Evolutionary conservation across 2,888 invertebrate species (phyloP), one percentile per base, ranked within the genome.

Genomic region (Phyllotreta cruciferae): DNA sequence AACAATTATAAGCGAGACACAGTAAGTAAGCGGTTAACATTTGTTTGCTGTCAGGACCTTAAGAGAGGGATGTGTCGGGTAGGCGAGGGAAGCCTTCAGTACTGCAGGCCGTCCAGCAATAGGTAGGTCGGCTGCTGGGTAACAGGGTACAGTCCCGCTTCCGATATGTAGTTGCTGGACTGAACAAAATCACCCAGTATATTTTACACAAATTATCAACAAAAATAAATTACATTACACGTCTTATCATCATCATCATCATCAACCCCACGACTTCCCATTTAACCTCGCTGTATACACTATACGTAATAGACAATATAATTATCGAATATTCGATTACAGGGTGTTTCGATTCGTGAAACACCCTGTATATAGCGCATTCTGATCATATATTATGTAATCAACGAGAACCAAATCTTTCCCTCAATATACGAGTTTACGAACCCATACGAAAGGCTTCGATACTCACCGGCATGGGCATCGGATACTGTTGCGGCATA

Each of bases 71-170:
- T 74, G 71, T 61, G 24, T 24, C 24, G 67, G 57, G 68, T 74
- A 71, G 75, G 72, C 70, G 75, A 73, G 72, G 75, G 76, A 75
- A 73, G 83, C 82, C 83, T 84, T 85, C 85, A 85, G 84, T 85
- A 85, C 82, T 85, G 85, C 83, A 85, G 84, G 80, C 84, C 84
- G 83, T 85, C 85, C 83, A 85, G 84, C 83, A 85, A 83, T 79
- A 85, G 83, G 82, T 85, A 85, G 81, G 85, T 83, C 44, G 73
- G 71, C 64, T 68, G 69, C 47, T 67, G 70, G 81, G 84, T 82
- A 77, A 84, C 83, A 75, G 84, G 84, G 79, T 84, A 85, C 81
- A 85, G 83, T 79, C 84, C 84, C 58, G 68, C 68, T 79, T 80
- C 80, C 77, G 81, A 79, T 77, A 81, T 78, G 79, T 80, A 81